These are phyloP conservation scores for Zonotrichia leucophrys DNA, from an alignment of 2,113 vertebrate species.

Conservation along the genomic window DNA sequence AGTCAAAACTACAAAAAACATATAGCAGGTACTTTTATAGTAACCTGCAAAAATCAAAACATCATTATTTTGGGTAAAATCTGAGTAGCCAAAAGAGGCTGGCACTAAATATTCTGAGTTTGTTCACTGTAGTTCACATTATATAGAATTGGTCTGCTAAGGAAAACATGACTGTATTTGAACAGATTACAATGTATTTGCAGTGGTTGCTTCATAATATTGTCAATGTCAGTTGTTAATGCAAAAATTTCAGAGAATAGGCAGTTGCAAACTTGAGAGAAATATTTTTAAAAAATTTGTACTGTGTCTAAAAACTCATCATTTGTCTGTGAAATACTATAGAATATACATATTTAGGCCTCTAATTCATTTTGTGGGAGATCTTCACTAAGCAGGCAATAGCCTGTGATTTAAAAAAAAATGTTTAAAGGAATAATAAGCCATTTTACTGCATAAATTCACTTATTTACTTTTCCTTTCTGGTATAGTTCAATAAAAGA, in stretches of 20 bases:
- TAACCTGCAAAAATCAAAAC: not conserved
- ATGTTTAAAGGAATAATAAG: not conserved
- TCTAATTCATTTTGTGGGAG: not conserved
- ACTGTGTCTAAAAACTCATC: not conserved
- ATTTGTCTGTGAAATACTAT: not conserved
- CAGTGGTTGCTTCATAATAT: not conserved
- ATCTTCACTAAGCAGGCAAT: not conserved
- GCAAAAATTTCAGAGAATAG: not conserved
- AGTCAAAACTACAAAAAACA: not conserved
- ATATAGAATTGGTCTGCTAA: fast-evolving
- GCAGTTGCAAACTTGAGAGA: not conserved
- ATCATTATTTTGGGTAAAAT: not conserved
- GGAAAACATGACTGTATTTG: not conserved
- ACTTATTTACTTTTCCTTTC: not conserved
- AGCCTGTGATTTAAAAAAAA: not conserved
- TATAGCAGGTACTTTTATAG: not conserved
- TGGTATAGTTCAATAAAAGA: not conserved
- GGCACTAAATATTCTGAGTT: not conserved
- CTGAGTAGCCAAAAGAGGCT: not conserved
- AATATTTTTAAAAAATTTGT: not conserved
- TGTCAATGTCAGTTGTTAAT: not conserved
- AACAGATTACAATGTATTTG: not conserved
- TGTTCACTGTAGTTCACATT: not conserved
- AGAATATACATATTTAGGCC: not conserved
- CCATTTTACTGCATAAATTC: not conserved